Percentiles rank a stretch among this genome's conserved stretches.
These are phyloP conservation scores for Dinoponera quadriceps DNA, from an alignment of 1,140 invertebrate species.

Conservation along the genomic window DNA sequence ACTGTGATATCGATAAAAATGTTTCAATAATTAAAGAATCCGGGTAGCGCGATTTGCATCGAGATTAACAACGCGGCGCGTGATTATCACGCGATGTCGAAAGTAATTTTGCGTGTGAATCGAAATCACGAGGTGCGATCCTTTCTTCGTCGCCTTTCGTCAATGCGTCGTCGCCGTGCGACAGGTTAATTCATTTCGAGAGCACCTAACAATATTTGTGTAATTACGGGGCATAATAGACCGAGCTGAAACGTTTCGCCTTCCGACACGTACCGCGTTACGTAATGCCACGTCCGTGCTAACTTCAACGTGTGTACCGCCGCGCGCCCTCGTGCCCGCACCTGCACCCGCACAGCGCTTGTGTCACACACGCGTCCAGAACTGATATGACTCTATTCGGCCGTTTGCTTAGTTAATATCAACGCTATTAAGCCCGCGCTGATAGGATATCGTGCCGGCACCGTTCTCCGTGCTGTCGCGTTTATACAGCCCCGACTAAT, in stretches of 20 bases:
- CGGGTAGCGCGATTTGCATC: too few species aligned
- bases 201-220: slow-evolving; percentile 57
- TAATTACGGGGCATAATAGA: slow-evolving; percentile 59
- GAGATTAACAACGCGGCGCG: too few species aligned
- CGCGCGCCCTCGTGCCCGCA: not conserved
- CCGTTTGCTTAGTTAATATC: slow-evolving; percentile 76
- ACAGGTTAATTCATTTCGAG: slow-evolving; percentile 22
- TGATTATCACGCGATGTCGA: not conserved
- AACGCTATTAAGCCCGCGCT: slow-evolving; percentile 72
- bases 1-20: too few species aligned
- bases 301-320: slow-evolving; percentile 54
- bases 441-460: slow-evolving; percentile 70
- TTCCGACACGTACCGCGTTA: slow-evolving; percentile 48
- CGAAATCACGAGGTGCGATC: not conserved
- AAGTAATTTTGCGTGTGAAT: not conserved
- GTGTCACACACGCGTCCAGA: slow-evolving; percentile 46
- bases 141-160: not conserved
- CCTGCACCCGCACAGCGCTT: not conserved
- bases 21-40: too few species aligned
- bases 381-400: slow-evolving; percentile 71
- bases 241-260: slow-evolving; percentile 49
- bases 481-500: slow-evolving; percentile 61
- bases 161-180: not conserved
- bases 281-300: slow-evolving; percentile 32
- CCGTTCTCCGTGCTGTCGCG: slow-evolving; percentile 29